A percentile compares a stretch with the other conserved stretches of the same genome.
Evolutionary conservation across 2,113 vertebrate genomes (phyloP).

Genomic region (Notechis scutatus): DNA sequence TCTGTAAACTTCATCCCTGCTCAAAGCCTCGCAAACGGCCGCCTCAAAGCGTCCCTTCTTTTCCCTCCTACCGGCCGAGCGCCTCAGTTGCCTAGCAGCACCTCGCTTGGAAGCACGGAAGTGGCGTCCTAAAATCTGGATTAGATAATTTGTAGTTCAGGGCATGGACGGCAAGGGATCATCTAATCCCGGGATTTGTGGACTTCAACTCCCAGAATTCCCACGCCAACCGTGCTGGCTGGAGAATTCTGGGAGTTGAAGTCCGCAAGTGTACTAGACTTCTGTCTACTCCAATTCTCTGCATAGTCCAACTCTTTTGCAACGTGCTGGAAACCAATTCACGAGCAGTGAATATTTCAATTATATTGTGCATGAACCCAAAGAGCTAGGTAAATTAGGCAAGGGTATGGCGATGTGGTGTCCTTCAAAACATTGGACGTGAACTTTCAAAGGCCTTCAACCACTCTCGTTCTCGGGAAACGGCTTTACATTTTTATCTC

Average conservation of each 20-base stretch:
- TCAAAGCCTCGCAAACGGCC: neutral
- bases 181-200: neutral
- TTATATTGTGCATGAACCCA: neutral
- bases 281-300: neutral
- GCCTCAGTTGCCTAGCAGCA: slow-evolving; percentile 16
- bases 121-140: neutral
- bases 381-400: neutral
- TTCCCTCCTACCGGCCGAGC: neutral
- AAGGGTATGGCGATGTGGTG: neutral
- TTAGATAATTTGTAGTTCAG: neutral
- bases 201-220: neutral
- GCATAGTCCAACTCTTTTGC: neutral
- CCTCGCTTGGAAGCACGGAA: neutral
- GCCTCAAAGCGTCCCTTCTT: neutral
- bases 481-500: neutral
- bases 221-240: neutral
- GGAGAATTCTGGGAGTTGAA: neutral
- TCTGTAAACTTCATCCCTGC: slow-evolving; percentile 52
- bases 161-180: neutral
- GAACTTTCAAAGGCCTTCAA: neutral
- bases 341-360: neutral
- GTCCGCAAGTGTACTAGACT: neutral
- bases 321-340: neutral
- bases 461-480: neutral
- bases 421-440: neutral